Evolutionary conservation across 2,797 vertebrate species (phyloP).

Genomic region (Champsocephalus esox): DNA sequence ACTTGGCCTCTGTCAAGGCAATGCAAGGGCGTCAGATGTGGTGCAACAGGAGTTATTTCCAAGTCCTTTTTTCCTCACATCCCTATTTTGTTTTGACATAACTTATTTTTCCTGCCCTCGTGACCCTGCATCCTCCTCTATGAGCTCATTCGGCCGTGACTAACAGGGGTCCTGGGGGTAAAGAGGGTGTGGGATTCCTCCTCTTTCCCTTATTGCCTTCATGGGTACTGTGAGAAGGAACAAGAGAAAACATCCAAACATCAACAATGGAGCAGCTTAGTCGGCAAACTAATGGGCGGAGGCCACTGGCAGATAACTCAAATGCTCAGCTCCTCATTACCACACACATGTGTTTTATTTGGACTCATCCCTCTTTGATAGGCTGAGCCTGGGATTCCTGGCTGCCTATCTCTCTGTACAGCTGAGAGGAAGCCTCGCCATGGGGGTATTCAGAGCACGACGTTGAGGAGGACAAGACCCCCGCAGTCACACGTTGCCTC

Average conservation of each 20-base stretch:
- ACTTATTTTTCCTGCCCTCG: slow-evolving; percentile 41
- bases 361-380: slow-evolving; percentile 46
- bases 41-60: slow-evolving; percentile 35
- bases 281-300: slow-evolving; percentile 67
- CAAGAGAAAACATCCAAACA: slow-evolving; percentile 68
- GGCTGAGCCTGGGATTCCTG: slow-evolving; percentile 29
- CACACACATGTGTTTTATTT: slow-evolving; percentile 75
- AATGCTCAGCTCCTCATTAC: slow-evolving; percentile 58
- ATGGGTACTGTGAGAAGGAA: slow-evolving; percentile 17
- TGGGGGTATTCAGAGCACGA: slow-evolving; percentile 44
- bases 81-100: slow-evolving; percentile 15
- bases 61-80: slow-evolving; percentile 9
- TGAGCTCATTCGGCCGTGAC: slow-evolving; percentile 63
- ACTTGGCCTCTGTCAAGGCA: slow-evolving; percentile 37
- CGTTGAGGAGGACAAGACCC: slow-evolving; percentile 65
- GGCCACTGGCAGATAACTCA: slow-evolving; percentile 60
- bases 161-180: slow-evolving; percentile 57
- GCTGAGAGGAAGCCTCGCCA: slow-evolving; percentile 34
- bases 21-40: slow-evolving; percentile 20
- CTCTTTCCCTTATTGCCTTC: slow-evolving; percentile 34
- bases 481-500: slow-evolving; percentile 69
- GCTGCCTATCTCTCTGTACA: slow-evolving; percentile 32
- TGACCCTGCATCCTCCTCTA: slow-evolving; percentile 58
- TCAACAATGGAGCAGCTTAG: slow-evolving; percentile 62
- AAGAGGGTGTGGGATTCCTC: slow-evolving; percentile 56